A percentile compares a stretch with the other conserved stretches of the same genome.
Evolutionary conservation across 2,113 vertebrate genomes (phyloP).

Genomic region (Proterorhinus semilunaris): DNA sequence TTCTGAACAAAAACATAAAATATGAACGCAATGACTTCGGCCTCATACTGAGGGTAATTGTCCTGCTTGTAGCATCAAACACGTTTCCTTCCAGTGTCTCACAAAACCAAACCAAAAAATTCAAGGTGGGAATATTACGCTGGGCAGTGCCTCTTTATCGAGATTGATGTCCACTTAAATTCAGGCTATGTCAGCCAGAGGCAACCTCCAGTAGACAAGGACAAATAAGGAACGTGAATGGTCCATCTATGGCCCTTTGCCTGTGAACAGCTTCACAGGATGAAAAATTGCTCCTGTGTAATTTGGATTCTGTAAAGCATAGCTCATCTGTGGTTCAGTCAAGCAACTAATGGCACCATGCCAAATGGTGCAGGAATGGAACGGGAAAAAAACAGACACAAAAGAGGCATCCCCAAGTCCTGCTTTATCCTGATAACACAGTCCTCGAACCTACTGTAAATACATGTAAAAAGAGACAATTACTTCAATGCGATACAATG

Average conservation of each 20-base stretch:
- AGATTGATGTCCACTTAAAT: constrained; percentile 73
- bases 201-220: constrained; percentile 72
- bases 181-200: constrained; percentile 65
- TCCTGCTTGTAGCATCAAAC: constrained; percentile 37
- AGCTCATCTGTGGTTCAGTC: constrained; percentile 69
- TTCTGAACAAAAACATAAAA: constrained; percentile 19
- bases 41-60: constrained; percentile 35
- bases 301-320: constrained; percentile 69
- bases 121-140: constrained; percentile 49
- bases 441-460: constrained; percentile 28
- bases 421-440: constrained; percentile 19
- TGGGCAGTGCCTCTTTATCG: constrained; percentile 62
- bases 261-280: constrained; percentile 59
- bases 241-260: constrained; percentile 64
- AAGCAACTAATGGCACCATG: constrained; percentile 59
- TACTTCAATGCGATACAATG: too few relatives aligned
- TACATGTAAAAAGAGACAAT: neutral
- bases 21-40: constrained; percentile 15
- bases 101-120: constrained; percentile 34
- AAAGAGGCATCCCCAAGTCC: constrained; percentile 34
- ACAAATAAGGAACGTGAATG: constrained; percentile 71
- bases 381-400: constrained; percentile 10
- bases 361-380: constrained; percentile 43
- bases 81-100: constrained; percentile 43
- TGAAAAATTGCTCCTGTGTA: constrained; percentile 69